Base-by-base conservation (phyloP, 2,797 vertebrate genomes). In the Acrocephalus scirpaceus region DNA sequence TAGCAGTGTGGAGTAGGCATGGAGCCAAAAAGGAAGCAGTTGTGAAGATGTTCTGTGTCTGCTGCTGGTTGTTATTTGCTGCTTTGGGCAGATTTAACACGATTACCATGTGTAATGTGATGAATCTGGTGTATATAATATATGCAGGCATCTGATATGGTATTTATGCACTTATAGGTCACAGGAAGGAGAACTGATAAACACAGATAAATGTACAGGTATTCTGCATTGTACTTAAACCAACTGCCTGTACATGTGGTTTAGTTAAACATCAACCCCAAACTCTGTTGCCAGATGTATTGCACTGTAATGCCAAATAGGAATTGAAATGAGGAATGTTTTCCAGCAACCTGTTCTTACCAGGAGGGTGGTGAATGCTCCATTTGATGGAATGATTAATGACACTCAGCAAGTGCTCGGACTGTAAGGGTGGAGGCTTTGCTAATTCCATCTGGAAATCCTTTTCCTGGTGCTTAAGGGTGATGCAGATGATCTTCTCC, bases 111-210 rank as follows among this genome's bases (percentile, higher is more conserved):
- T 65, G 73, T 27, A 71, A 50, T 86, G 57, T 23, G 82, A 85
- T 92, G 88, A 77, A 60, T 79, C 83, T 91, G 90, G 82, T 79
- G 76, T 32, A 22, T 34, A 29, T n/a, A 65, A 88, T 69, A n/a
- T 15, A 38, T 23, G 22, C 66, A 84, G 67, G 60, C 62, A 71
- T 50, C 53, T 92, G 94, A 94, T 71, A 60, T 29, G 74, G 79
- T 94, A 71, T 82, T 88, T 91, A 36, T 91, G 74, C 77, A 30
- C 67, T 69, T 74, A 38, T 32, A 82, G 80, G 77, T 88, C 86
- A 65, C 50, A 36, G 86, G 90, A 93, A 79, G 61, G 61, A 94
- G 76, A 74, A 42, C 61, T 90, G 95, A 90, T 86, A 76, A 76
- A 61, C 1, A 17, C 67, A 74, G 93, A 67, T 82, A 88, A 82